Evolutionary conservation across 2,113 vertebrate species (phyloP).

Genomic region (Hypomesus transpacificus): DNA sequence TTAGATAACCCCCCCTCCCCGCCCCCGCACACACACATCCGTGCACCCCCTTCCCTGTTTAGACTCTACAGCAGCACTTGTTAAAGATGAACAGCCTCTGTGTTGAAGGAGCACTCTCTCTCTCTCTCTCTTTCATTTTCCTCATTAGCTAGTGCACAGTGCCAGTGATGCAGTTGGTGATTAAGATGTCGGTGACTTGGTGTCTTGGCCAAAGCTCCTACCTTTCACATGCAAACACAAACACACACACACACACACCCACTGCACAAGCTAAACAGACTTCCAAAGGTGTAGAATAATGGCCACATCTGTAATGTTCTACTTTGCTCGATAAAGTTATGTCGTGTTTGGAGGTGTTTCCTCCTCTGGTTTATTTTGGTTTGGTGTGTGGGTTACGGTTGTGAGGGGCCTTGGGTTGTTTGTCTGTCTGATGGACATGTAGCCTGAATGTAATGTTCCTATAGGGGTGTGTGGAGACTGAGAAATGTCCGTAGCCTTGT

Average conservation of each 20-base stretch:
- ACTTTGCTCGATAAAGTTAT: background rate
- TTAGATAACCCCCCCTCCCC: constrained; percentile 22
- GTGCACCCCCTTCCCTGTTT: constrained; percentile 14
- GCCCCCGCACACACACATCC: background rate
- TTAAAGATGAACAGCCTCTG: constrained; percentile 19
- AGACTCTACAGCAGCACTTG: constrained; percentile 20
- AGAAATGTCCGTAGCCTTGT: no score
- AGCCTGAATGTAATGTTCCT: background rate
- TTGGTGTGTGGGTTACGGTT: background rate
- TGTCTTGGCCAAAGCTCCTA: no score
- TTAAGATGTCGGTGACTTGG: background rate
- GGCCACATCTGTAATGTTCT: background rate
- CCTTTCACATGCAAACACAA: no score
- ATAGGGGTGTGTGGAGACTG: background rate
- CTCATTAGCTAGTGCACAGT: constrained; percentile 26
- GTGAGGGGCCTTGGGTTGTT: background rate
- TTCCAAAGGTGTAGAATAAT: background rate
- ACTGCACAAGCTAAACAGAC: no score
- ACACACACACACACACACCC: no score
- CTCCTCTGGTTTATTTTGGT: background rate
- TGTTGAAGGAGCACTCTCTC: constrained; percentile 35
- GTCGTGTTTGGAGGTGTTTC: background rate
- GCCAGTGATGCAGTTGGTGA: background rate
- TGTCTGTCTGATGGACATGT: background rate
- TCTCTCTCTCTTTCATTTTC: constrained; percentile 17